These are phyloP conservation scores for Teinopalpus imperialis DNA, from an alignment of 2,888 invertebrate genomes.

Conservation along the genomic window DNA sequence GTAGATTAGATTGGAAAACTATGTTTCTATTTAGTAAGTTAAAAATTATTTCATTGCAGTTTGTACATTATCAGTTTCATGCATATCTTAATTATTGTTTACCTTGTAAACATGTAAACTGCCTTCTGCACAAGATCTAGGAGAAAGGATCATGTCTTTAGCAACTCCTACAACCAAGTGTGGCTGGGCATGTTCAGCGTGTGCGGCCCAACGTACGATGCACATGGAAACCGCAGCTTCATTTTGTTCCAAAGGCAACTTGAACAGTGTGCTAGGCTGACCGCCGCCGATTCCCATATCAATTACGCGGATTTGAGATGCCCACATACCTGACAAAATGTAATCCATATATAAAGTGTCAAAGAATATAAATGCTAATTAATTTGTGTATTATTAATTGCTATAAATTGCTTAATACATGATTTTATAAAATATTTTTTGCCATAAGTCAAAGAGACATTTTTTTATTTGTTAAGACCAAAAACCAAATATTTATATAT, in stretches of 20 bases:
- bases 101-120: slow-evolving; percentile 93
- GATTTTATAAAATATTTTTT: too few species aligned
- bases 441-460: too few species aligned
- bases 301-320: slow-evolving; percentile 92
- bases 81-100: too few species aligned
- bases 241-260: slow-evolving; percentile 94
- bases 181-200: slow-evolving; percentile 62
- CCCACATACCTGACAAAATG: slow-evolving; percentile 91
- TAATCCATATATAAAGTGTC: too few species aligned
- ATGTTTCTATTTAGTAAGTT: too few species aligned
- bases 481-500: too few species aligned
- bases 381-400: too few species aligned
- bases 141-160: slow-evolving; percentile 94
- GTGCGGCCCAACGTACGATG: slow-evolving; percentile 88
- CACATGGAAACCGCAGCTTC: slow-evolving; percentile 96
- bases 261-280: slow-evolving; percentile 88
- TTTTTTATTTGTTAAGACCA: too few species aligned
- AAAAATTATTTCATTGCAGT: too few species aligned
- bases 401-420: too few species aligned
- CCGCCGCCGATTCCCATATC: slow-evolving; percentile 86
- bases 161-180: slow-evolving; percentile 95
- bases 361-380: too few species aligned
- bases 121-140: slow-evolving; percentile 90
- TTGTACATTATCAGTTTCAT: too few species aligned
- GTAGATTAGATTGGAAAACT: neutral